Base-by-base conservation (phyloP, 2,113 vertebrate species). In the Electrona antarctica region DNA sequence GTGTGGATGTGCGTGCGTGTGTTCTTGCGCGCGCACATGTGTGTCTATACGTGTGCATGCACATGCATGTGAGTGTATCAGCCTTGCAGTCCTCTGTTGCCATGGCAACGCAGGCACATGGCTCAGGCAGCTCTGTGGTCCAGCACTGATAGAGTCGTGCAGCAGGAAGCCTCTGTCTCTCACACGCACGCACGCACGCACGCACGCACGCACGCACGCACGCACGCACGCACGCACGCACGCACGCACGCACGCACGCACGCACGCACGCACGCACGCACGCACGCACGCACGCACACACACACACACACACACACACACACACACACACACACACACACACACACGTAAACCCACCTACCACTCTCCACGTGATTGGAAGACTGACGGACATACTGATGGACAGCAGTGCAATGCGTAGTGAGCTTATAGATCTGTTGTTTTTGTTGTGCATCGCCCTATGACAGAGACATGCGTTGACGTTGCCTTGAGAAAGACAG, bases 21-120 rank as follows among this genome's bases (percentile, higher is more conserved):
- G 33, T 41, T 1, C 33, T 6, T 72, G 52, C 51, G 47, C 45
- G 51, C 67, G 78, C 64, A 63, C 29, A 5, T 47, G 29, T 48
- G 12, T 13, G 41, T 48, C 46, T 69, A 56, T 60, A 54, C 29
- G 66, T 59, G 14, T 28, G 41, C 14, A 55, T 60, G 64, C 41
- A 57, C 28, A 41, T 41, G 51, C 48, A 48, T 59, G 76, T 71
- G 85, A 81, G 77, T 78, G 64, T 82, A 81, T 87, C 87, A 80
- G 86, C 89, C 88, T 90, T 92, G 88, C 90, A 85, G 91, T 88
- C 86, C 84, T 88, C 88, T 90, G 92, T 93, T 93, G 85, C 91
- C 85, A 91, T 91, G 92, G 89, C 80, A 91, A 94, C 83, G 59
- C n/a, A 72, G 89, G 90, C 91, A 92, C 92, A 93, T 88, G 91